Evolutionary conservation across 2,797 vertebrate genomes (phyloP), one percentile per base, ranked within the genome.

Genomic region (Podarcis lilfordi): DNA sequence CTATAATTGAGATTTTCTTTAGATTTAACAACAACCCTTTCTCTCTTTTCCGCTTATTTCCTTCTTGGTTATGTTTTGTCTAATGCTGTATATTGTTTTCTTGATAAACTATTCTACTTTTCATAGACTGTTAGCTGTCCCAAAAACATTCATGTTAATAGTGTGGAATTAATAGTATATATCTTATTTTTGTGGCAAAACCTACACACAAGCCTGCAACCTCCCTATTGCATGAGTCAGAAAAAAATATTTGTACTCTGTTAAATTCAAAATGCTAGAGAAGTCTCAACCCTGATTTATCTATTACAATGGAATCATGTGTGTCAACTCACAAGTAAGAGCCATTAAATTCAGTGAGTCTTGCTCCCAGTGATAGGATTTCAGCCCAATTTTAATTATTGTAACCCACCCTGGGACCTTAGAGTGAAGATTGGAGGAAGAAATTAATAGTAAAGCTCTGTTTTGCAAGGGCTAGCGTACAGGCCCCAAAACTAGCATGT

Each of bases 111-210:
- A 21, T 64, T 68, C 10, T 66, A 2, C 23, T 21, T 43, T 82
- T 82, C 21, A 61, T 59, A 35, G 23, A 21, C 40, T n/a, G 11
- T 45, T 45, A 40, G 7, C 7, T 69, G 27, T 7, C 19, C 40
- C n/a, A 1, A 59, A 13, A 61, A 25, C 50, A 37, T 35, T 2
- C 19, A 37, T 59, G 23, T 15, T 29, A 17, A 50, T 50, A 17
- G 10, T 81, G 9, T 69, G 27, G 64, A 8, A n/a, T 45, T 27
- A 29, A 43, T 32, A 50, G 45, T 13, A 50, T 3, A 50, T 45
- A 45, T 32, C 15, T 72, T 72, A 13, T 88, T 64, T 86, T 50
- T 66, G 75, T 75, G 79, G 45, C 76, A 84, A 91, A 89, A 75
- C 81, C 45, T 72, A 72, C 23, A 8, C 19, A 75, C 11, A 85